These are phyloP conservation scores for Atractosteus spatula DNA, from an alignment of 2,113 vertebrate genomes.

Conservation along the genomic window DNA sequence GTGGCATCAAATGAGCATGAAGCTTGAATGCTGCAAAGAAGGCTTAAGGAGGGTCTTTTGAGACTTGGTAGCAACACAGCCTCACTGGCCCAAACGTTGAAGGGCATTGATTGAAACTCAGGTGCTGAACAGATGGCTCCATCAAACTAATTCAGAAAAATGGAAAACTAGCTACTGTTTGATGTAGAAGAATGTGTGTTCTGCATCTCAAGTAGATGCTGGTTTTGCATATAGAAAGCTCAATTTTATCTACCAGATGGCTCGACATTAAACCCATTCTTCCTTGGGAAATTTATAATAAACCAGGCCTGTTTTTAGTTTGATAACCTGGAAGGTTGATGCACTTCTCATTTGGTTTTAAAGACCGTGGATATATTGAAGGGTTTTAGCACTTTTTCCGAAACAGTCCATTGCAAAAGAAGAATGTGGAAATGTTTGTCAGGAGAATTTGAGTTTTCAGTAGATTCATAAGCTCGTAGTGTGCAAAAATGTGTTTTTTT, in stretches of 20 bases:
- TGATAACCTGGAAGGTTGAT: constrained; percentile 59
- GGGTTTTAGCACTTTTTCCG: no score
- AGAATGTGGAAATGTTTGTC: no score
- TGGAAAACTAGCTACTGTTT: constrained; percentile 76
- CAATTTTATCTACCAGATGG: constrained; percentile 77
- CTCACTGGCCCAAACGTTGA: constrained; percentile 36
- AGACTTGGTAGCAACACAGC: no score
- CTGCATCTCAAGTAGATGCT: constrained; percentile 73
- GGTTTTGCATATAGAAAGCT: constrained; percentile 62
- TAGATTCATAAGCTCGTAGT: neutral
- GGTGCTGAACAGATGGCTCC: constrained; percentile 87
- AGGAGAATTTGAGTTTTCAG: no score
- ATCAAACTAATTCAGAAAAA: constrained; percentile 87
- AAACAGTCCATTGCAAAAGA: no score
- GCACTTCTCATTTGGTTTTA: constrained; percentile 54
- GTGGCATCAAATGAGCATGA: neutral
- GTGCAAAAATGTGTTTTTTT: neutral
- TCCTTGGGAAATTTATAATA: constrained; percentile 74
- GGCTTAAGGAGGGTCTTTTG: neutral
- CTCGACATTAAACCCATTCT: constrained; percentile 75
- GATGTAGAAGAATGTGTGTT: constrained; percentile 75
- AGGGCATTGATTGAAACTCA: constrained; percentile 70
- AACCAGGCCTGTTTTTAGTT: constrained; percentile 55
- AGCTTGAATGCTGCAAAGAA: neutral
- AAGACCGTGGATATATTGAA: constrained; percentile 20